A percentile compares a stretch with the other conserved stretches of the same genome.
Evolutionary conservation across 2,888 invertebrate genomes (phyloP).

Genomic region (Drosophila testacea): DNA sequence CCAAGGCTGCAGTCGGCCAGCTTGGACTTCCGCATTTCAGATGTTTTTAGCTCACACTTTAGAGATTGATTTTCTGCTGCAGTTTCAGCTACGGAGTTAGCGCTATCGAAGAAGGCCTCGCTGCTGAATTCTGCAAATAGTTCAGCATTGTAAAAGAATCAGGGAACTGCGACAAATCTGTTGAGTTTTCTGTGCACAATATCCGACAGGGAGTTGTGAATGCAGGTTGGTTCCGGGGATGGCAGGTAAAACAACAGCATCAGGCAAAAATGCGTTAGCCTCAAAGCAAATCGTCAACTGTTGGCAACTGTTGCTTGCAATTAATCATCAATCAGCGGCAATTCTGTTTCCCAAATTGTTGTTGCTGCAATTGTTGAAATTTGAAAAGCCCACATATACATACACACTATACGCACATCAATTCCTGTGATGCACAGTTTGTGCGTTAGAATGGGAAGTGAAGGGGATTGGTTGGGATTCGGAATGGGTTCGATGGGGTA

Average conservation of each 20-base stretch:
- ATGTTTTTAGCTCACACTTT: too few species aligned
- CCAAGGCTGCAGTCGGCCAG: too few species aligned
- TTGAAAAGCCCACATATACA: neutral
- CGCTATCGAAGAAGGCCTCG: too few species aligned
- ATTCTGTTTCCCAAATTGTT: neutral
- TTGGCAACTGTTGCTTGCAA: conserved; percentile 38
- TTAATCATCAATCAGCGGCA: conserved; percentile 19
- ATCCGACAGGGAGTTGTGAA: neutral
- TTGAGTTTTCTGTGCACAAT: neutral
- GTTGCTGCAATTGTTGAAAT: conserved; percentile 5
- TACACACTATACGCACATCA: neutral
- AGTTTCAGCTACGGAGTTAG: too few species aligned
- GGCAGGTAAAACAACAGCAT: neutral
- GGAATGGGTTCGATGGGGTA: neutral
- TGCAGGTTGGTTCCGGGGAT: neutral
- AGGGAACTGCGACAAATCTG: too few species aligned
- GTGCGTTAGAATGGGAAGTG: too few species aligned
- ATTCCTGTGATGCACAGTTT: neutral
- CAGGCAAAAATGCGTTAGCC: neutral
- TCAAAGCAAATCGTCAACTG: conserved; percentile 12
- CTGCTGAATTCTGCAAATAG: too few species aligned
- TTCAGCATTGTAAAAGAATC: too few species aligned
- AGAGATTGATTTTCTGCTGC: too few species aligned
- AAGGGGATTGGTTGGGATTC: too few species aligned
- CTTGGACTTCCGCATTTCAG: too few species aligned